Evolutionary conservation across 2,113 vertebrate species (phyloP).

Genomic region (Puntigrus tetrazona): DNA sequence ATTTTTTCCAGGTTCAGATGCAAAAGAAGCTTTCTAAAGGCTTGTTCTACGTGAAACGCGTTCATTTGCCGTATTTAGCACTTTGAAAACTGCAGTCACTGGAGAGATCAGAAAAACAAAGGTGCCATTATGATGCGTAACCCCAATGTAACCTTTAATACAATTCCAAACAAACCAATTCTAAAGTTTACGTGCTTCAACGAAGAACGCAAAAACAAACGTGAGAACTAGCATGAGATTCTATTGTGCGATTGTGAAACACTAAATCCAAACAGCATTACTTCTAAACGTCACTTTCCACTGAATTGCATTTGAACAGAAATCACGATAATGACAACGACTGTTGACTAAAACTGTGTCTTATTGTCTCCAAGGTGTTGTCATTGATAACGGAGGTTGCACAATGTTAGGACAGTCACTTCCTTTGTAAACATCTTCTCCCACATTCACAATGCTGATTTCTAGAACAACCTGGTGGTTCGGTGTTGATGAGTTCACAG

Average conservation of each 20-base stretch:
- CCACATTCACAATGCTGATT: neutral
- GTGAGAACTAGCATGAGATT: neutral
- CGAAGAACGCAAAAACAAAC: neutral
- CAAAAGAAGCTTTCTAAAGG: neutral
- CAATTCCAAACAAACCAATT: neutral
- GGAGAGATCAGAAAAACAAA: neutral
- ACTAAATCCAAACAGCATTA: conserved; percentile 13
- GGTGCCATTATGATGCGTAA: neutral
- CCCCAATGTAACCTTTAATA: neutral
- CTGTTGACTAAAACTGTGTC: neutral
- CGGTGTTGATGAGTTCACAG: conserved; percentile 3
- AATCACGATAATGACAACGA: neutral
- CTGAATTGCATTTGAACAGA: neutral
- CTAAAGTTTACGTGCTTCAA: neutral
- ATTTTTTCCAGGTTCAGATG: neutral
- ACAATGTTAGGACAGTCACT: conserved; percentile 35
- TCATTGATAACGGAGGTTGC: conserved; percentile 34
- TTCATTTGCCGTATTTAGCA: conserved; percentile 5
- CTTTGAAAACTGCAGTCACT: neutral
- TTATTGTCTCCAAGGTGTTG: conserved; percentile 4
- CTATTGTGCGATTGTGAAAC: neutral
- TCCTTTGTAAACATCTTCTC: conserved; percentile 45
- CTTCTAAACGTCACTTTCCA: neutral
- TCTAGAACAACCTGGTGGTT: conserved; percentile 12
- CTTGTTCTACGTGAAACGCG: neutral